These are phyloP conservation scores for Spongilla lacustris DNA, from an alignment of 37 sponge, comb jelly and placozoan genomes.

Conservation along the genomic window DNA sequence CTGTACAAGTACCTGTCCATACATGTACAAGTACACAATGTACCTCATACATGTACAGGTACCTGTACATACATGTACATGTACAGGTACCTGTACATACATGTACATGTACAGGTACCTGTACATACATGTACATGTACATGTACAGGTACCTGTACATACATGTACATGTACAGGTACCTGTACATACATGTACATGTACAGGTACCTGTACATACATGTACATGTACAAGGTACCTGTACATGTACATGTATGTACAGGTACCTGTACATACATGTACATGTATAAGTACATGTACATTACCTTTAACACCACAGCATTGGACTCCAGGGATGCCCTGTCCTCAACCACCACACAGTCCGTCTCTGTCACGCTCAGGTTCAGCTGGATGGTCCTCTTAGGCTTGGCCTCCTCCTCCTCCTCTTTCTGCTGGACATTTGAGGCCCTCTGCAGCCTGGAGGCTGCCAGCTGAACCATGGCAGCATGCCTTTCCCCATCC, in stretches of 20 bases:
- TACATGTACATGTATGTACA: not conserved
- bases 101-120: slow-evolving; percentile 1
- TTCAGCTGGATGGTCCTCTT: slow-evolving; percentile 50
- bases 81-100: too few species aligned
- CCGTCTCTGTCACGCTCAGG: slow-evolving; percentile 92
- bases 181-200: not conserved
- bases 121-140: slow-evolving; percentile 16
- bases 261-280: too few species aligned
- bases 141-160: slow-evolving; percentile 3
- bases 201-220: not conserved
- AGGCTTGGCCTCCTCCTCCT: slow-evolving; percentile 39
- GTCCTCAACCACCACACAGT: slow-evolving; percentile 91
- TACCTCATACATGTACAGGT: not conserved
- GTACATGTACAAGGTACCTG: not conserved
- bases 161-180: not conserved
- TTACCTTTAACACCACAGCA: slow-evolving; percentile 87
- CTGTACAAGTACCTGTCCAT: not conserved
- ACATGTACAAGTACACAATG: slow-evolving; percentile 1
- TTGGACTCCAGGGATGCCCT: slow-evolving; percentile 58
- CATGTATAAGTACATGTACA: slow-evolving; percentile 21
- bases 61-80: not conserved
- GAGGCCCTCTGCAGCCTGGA: not conserved
- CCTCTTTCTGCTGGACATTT: not conserved
- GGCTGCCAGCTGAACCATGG: not conserved
- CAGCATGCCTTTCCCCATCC: not conserved